Evolutionary conservation across 2,113 vertebrate genomes (phyloP), one percentile per base, ranked within the genome.

Genomic region (Cynoglossus semilaevis): DNA sequence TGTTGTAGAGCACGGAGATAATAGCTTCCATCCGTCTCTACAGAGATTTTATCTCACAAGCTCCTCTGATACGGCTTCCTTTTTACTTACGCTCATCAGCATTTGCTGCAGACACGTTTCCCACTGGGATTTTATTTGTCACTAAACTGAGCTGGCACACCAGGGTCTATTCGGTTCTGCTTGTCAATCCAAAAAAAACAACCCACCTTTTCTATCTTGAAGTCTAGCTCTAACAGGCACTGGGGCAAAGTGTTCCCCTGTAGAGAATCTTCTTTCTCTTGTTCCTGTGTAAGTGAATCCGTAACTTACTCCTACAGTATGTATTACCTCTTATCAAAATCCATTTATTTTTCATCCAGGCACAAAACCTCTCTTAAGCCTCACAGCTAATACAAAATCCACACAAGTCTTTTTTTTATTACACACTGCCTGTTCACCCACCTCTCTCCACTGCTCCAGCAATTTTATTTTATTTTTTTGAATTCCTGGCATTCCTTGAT

Each of bases 361-460:
- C 61, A 48, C 37, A 54, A 70, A 19, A 44, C 66, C 45, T 59
- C 69, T 47, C 65, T 46, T 53, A 72, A 80, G 59, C 80, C 70
- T 61, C 53, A 50, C 53, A 76, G 66, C 54, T 62, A 66, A 83
- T 61, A 67, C 51, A 58, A 46, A 78, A 81, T 57, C 72, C 76
- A 53, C 58, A 45, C 65, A 81, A 84, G 64, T 72, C 58, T 84
- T 84, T 82, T 78, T 59, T 60, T 76, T 76, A 76, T 72, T 42
- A 61, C 64, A 29, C 72, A 66, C 58, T 56, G 35, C 52, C 57
- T 38, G 18, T 59, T 69, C 79, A 67, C 63, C 67, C 53, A 50
- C 70, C 63, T 50, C 53, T 58, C 46, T 34, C 17, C 22, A 15
- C 64, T 54, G 62, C 67, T 16, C 47, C 63, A 12, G 62, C 65